Conservation (phyloP, 2,797 vertebrate genomes). For the Cossypha niveicapilla region DNA sequence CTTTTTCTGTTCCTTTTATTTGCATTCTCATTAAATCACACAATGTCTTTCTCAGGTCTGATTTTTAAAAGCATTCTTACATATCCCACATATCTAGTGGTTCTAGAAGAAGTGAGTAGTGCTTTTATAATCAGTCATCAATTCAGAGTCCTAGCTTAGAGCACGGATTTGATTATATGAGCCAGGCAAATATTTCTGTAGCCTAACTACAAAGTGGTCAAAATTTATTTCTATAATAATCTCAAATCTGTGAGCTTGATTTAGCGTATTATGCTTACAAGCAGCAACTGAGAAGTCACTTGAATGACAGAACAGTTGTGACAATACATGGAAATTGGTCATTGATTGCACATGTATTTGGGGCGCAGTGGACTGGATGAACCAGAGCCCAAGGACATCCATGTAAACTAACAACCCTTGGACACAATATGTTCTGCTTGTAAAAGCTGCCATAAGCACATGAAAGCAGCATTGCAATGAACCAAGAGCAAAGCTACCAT, state of each 20-base stretch:
- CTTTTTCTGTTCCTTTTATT: neutral
- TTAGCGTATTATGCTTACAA: neutral
- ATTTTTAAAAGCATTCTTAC: neutral
- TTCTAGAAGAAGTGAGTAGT: fast-evolving
- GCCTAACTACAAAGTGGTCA: neutral
- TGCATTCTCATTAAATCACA: neutral
- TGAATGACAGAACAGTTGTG: neutral
- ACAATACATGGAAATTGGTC: neutral
- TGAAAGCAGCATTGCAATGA: neutral
- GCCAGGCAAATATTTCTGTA: neutral
- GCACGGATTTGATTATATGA: neutral
- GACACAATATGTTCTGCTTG: neutral
- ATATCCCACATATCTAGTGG: neutral
- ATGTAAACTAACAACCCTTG: neutral
- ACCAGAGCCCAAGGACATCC: neutral
- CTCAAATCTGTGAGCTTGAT: neutral
- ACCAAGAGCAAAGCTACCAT: neutral
- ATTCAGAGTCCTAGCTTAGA: neutral
- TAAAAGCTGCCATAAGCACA: neutral
- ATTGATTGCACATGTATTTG: neutral
- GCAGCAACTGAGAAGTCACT: neutral
- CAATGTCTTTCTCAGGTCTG: neutral
- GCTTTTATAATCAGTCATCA: neutral
- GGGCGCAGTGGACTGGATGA: neutral
- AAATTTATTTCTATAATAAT: neutral